Evolutionary conservation across 2,888 invertebrate species (phyloP), one percentile per base, ranked within the genome.

Genomic region (Allolobophora icterica): DNA sequence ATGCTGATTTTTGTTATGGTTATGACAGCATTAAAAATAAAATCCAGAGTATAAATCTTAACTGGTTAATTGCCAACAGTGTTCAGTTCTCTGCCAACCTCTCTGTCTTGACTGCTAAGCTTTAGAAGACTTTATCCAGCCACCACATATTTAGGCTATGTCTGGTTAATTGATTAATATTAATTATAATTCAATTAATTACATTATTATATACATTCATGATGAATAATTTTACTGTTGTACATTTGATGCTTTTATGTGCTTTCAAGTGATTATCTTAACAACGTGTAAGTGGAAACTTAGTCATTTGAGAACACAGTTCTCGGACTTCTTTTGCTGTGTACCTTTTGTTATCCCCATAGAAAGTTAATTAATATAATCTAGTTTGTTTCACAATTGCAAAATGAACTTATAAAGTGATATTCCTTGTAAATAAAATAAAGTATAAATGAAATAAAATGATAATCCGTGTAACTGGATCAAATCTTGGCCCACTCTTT

Each of bases 221-320:
- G 89, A 40, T 89, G 89, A 40, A 11, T 38, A 40, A 38, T 89
- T 40, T 40, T 30, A 15, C 89, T 30, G 35, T 89, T 40, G 40
- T 87, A 24, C 87, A 87, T 87, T 84, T 84, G 21, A 33, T 87
- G 87, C 11, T 87, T 87, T 87, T 35, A 35, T 35, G 21, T 87
- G 34, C 35, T 87, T 38, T 87, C 87, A 87, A 87, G 87, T 35
- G 87, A 87, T 35, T 87, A 87, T 87, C 87, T 87, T n/a, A 87
- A 87, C 87, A 87, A 87, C 87, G n/a, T 87, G 87, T 87, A 87
- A 87, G 87, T 87, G 38, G 15, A n/a, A 71, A 71, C 71, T 71
- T 71, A 30, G 15, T 52, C 24, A 52, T 52, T 71, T n/a, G 71
- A 71, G 71, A 71, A 71, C n/a, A 71, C 71, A n/a, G 71, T 30